Percentiles rank a stretch among this genome's conserved stretches.
Conservation (phyloP, 2,888 invertebrate species). For the Pristionchus entomophagus region DNA sequence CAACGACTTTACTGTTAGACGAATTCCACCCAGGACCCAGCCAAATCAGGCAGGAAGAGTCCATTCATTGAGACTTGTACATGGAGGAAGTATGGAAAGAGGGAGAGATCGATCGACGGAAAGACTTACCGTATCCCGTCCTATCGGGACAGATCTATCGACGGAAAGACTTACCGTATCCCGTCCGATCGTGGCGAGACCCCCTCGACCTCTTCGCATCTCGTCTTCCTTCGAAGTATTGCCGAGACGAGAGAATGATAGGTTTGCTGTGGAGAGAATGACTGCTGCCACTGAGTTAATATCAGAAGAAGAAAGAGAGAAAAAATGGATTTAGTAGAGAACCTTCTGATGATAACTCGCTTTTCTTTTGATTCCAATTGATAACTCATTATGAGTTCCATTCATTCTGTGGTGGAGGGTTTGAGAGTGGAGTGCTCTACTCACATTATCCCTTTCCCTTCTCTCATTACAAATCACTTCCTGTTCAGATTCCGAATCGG, state of each 20-base stretch:
- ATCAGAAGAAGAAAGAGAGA: background rate
- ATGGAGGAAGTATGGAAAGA: slow-evolving; percentile 36
- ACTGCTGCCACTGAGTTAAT: background rate
- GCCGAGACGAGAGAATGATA: background rate
- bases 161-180: background rate
- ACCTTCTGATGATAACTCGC: background rate
- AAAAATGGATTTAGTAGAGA: background rate
- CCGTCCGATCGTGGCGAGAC: background rate
- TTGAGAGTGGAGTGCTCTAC: slow-evolving; percentile 17
- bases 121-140: background rate
- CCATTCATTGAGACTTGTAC: slow-evolving; percentile 9
- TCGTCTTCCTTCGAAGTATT: slow-evolving; percentile 19
- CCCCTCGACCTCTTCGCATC: slow-evolving; percentile 1
- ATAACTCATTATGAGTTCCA: slow-evolving; percentile 23
- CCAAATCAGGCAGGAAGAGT: background rate
- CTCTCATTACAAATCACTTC: background rate
- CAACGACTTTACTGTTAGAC: slow-evolving; percentile 3
- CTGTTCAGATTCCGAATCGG: slow-evolving; percentile 19
- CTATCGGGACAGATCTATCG: background rate
- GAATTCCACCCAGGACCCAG: background rate
- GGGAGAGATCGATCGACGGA: background rate
- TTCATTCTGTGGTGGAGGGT: slow-evolving; percentile 25
- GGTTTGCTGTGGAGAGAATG: slow-evolving; percentile 39
- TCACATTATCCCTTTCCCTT: background rate
- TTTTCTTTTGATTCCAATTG: background rate